These are phyloP conservation scores for Ephydatia muelleri DNA, from an alignment of 37 sponge, comb jelly and placozoan species.

Conservation along the genomic window DNA sequence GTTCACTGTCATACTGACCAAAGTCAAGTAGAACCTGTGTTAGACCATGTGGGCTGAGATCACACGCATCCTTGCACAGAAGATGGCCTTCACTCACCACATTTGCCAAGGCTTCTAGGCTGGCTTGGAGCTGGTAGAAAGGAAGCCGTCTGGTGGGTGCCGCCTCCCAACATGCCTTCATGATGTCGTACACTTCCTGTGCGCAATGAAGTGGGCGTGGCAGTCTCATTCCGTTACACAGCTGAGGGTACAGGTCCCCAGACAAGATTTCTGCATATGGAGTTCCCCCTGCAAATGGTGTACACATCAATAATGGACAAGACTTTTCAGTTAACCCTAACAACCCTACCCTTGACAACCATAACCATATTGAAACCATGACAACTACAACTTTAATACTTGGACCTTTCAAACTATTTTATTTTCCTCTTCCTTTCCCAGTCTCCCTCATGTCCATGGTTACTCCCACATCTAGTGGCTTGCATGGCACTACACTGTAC, in stretches of 20 bases:
- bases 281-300: slow-evolving; percentile 59
- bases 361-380: neutral
- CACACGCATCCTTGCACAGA: neutral
- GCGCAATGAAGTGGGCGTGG: slow-evolving; percentile 57
- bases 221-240: slow-evolving; percentile 64
- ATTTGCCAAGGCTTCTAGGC: slow-evolving; percentile 27
- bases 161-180: slow-evolving; percentile 61
- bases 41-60: neutral
- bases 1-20: slow-evolving; percentile 27
- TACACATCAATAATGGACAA: too few species aligned
- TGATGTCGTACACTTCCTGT: slow-evolving; percentile 64
- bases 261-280: slow-evolving; percentile 51
- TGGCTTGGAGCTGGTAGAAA: slow-evolving; percentile 41
- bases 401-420: neutral
- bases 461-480: slow-evolving; percentile 90
- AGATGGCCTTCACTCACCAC: slow-evolving; percentile 36
- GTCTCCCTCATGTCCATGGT: too few species aligned
- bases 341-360: too few species aligned
- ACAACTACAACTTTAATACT: neutral
- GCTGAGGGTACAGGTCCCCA: slow-evolving; percentile 41
- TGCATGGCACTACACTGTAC: too few species aligned
- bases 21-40: slow-evolving; percentile 61
- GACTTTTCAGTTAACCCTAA: too few species aligned
- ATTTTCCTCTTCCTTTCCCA: neutral
- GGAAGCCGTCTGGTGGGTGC: slow-evolving; percentile 44